These are phyloP conservation scores for Silurus asotus DNA, from an alignment of 2,113 vertebrate species.

Conservation along the genomic window DNA sequence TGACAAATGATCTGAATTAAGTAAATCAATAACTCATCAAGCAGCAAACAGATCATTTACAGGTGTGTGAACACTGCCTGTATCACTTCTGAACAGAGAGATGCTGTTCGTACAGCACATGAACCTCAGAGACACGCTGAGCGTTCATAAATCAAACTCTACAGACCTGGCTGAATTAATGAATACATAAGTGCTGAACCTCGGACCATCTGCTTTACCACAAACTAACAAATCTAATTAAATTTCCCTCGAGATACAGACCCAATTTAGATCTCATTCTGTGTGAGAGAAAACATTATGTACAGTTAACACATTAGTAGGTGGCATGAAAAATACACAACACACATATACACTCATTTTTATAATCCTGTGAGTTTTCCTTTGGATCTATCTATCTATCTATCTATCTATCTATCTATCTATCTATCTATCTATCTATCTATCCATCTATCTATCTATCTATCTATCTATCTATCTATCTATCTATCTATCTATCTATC, in stretches of 20 bases:
- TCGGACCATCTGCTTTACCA: conserved; percentile 50
- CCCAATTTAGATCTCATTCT: conserved; percentile 16
- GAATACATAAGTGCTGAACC: conserved; percentile 34
- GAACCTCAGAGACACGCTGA: conserved; percentile 27
- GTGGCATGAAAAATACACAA: background rate
- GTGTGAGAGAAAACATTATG: background rate
- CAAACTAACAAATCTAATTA: conserved; percentile 50
- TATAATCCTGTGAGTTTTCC: no score
- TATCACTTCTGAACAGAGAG: background rate
- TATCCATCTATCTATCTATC: no score
- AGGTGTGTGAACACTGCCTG: background rate
- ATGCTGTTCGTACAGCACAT: background rate
- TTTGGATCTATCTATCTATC: background rate
- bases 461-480: no score
- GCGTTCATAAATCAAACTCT: conserved; percentile 50
- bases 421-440: no score
- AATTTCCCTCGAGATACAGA: conserved; percentile 41
- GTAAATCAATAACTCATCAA: background rate
- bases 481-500: no score
- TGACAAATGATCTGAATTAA: background rate
- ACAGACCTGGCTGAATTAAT: conserved; percentile 46
- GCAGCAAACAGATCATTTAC: background rate
- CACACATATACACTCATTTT: no score
- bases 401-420: background rate
- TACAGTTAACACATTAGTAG: conserved; percentile 14